Conservation (phyloP, 2,888 invertebrate genomes). For the Luperina nickerlii region DNA sequence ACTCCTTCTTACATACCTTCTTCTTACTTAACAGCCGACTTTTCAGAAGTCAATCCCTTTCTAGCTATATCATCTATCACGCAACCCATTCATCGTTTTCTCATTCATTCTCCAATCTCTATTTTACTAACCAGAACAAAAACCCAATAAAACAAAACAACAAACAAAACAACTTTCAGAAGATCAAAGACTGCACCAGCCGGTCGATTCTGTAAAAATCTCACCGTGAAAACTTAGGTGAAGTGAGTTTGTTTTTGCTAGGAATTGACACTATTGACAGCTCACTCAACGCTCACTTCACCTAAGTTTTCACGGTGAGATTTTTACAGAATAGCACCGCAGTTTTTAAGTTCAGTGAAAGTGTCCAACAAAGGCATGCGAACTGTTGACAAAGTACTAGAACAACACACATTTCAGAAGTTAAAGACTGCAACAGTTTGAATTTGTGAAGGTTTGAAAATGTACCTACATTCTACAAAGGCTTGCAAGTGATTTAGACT, state of each 20-base stretch:
- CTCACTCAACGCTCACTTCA: too few species aligned
- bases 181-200: neutral
- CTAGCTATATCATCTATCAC: neutral
- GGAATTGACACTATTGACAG: too few species aligned
- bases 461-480: neutral
- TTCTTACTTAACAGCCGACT: neutral
- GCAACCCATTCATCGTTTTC: neutral
- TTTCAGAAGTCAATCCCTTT: neutral
- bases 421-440: neutral
- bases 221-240: too few species aligned
- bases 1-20: neutral
- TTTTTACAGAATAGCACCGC: too few species aligned
- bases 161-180: neutral
- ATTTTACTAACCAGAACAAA: neutral
- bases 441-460: neutral
- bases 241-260: too few species aligned
- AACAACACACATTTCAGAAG: neutral
- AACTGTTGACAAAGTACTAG: neutral
- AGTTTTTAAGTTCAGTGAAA: neutral
- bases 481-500: neutral
- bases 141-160: neutral
- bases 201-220: too few species aligned
- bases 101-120: too few species aligned
- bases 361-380: neutral
- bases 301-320: too few species aligned